These are phyloP conservation scores for Typhlichthys eigenmanni DNA, from an alignment of 2,797 vertebrate genomes.

Conservation along the genomic window DNA sequence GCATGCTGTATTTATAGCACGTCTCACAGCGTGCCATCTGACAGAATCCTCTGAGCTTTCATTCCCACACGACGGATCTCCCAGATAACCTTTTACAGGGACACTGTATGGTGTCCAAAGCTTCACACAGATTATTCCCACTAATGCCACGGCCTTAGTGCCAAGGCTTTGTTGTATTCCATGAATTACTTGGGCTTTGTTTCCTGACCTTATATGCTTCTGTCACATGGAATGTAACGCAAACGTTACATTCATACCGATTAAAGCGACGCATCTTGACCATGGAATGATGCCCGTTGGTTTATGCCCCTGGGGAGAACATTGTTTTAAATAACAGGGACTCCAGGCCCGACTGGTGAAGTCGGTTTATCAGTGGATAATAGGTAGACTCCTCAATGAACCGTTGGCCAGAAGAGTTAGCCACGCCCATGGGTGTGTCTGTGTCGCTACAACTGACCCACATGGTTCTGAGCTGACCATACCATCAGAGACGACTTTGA, in stretches of 20 bases:
- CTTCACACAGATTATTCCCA: constrained; percentile 27
- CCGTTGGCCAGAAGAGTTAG: too few species aligned
- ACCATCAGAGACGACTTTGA: too few species aligned
- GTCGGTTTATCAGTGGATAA: too few species aligned
- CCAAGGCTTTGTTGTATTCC: constrained; percentile 18
- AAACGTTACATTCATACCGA: background rate
- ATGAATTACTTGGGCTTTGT: constrained; percentile 8
- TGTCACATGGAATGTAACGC: background rate
- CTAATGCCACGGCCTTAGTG: constrained; percentile 6
- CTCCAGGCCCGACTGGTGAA: too few species aligned
- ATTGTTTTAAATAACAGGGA: too few species aligned
- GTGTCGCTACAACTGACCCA: too few species aligned
- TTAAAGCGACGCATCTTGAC: background rate
- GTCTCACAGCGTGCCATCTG: constrained; percentile 30
- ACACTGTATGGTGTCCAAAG: constrained; percentile 12
- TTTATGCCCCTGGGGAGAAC: too few species aligned
- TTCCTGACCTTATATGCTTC: constrained; percentile 12
- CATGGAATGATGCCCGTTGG: too few species aligned
- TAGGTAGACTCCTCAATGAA: too few species aligned
- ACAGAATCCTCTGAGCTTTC: constrained; percentile 27
- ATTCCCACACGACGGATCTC: constrained; percentile 35
- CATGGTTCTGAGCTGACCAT: too few species aligned
- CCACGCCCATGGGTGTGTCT: too few species aligned
- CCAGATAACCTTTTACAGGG: constrained; percentile 44
- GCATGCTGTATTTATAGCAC: constrained; percentile 24